These are phyloP conservation scores for Bombus cullumanus DNA, from an alignment of 1,140 invertebrate genomes.

Conservation along the genomic window DNA sequence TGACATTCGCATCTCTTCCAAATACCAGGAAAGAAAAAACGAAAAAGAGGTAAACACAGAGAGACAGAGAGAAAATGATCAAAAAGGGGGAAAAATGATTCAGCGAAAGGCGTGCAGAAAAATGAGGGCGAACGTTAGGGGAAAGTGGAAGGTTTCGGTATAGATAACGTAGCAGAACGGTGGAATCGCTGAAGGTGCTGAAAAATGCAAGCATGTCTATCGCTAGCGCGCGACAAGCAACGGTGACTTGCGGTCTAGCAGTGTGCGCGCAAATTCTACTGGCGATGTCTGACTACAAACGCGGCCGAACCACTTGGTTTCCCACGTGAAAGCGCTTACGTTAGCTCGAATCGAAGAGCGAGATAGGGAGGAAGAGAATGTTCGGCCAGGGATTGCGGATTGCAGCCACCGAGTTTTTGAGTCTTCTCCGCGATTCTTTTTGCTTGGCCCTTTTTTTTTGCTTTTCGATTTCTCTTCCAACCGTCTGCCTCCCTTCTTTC, in stretches of 20 bases:
- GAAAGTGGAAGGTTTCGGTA: constrained; percentile 20
- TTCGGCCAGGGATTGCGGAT: constrained; percentile 59
- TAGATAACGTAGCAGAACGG: not conserved
- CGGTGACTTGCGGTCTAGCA: constrained; percentile 50
- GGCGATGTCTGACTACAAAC: constrained; percentile 63
- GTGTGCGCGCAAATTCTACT: constrained; percentile 45
- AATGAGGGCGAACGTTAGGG: too few species aligned
- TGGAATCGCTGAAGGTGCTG: constrained; percentile 59
- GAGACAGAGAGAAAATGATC: too few species aligned
- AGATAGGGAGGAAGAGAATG: constrained; percentile 12
- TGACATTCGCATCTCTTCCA: too few species aligned
- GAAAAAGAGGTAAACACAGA: too few species aligned
- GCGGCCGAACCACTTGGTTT: constrained; percentile 66
- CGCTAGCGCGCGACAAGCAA: constrained; percentile 52
- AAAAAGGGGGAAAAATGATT: not conserved
- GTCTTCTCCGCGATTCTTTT: constrained; percentile 28
- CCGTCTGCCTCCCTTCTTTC: not conserved
- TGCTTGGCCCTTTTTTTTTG: not conserved
- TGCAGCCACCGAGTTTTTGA: constrained; percentile 52
- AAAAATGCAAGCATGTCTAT: constrained; percentile 64
- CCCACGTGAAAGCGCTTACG: constrained; percentile 69
- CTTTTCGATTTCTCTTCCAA: constrained; percentile 7
- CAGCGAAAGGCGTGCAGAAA: not conserved
- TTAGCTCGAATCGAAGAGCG: constrained; percentile 48
- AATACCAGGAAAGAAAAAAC: too few species aligned